phyloP scores from a whole-genome alignment of 1,140 invertebrate species.

The Papilio polyxenes region DNA sequence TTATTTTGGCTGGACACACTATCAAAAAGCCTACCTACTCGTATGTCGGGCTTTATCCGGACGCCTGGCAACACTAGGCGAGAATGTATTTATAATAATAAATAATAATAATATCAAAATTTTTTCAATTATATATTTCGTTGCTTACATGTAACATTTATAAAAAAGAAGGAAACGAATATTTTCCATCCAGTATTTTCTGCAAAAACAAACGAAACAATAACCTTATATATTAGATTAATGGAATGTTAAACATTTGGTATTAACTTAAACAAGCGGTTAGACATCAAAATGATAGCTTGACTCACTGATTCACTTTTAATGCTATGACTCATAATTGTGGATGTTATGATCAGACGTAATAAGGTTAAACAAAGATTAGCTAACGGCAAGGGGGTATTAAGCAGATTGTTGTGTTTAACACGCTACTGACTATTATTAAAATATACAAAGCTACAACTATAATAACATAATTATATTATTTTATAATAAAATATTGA shows the following conservation, averaged over 20 bases:
- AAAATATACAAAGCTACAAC: background rate
- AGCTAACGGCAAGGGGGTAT: background rate
- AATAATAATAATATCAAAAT: no score
- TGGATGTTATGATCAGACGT: background rate
- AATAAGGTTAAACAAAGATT: constrained; percentile 4
- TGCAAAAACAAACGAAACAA: background rate
- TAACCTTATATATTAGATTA: background rate
- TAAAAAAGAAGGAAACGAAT: no score
- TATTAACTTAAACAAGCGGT: constrained; percentile 13
- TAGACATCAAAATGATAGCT: constrained; percentile 12
- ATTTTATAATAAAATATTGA: background rate
- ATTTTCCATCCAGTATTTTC: background rate
- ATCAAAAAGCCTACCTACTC: no score
- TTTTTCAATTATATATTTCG: no score
- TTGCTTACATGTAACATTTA: no score
- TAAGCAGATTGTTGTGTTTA: background rate
- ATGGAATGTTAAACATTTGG: constrained; percentile 19
- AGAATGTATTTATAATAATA: no score
- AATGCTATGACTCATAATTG: constrained; percentile 10
- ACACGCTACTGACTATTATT: background rate
- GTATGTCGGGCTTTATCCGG: no score
- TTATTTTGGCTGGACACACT: no score
- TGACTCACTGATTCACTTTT: constrained; percentile 16
- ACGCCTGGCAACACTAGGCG: no score
- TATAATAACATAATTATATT: background rate